Evolutionary conservation across 2,797 vertebrate species (phyloP).

Genomic region (Chaetodon trifasciatus): DNA sequence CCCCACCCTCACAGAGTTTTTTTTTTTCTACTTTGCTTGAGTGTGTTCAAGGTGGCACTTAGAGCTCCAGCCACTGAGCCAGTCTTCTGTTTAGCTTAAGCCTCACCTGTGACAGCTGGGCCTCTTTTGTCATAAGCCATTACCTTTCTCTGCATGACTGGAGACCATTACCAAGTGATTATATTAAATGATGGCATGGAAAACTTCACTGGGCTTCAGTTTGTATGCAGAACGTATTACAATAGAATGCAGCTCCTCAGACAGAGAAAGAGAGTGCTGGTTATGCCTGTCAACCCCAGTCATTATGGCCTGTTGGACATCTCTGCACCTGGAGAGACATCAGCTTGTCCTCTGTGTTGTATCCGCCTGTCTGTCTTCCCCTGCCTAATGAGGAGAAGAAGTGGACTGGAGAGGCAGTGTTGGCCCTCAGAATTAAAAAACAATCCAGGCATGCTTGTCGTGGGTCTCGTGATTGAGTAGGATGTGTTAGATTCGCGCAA

Average conservation of each 20-base stretch:
- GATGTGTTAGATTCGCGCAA: slow-evolving; percentile 69
- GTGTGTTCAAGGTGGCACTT: slow-evolving; percentile 43
- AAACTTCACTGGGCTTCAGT: slow-evolving; percentile 44
- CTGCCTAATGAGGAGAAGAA: slow-evolving; percentile 50
- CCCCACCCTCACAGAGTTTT: not conserved
- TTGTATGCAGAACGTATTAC: slow-evolving; percentile 43
- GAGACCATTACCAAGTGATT: slow-evolving; percentile 64
- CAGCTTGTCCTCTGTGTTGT: slow-evolving; percentile 63
- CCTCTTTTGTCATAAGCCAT: slow-evolving; percentile 46
- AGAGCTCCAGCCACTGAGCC: slow-evolving; percentile 14
- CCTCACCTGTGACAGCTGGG: slow-evolving; percentile 66
- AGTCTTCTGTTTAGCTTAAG: slow-evolving; percentile 47
- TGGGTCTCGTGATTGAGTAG: slow-evolving; percentile 60
- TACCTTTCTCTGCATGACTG: slow-evolving; percentile 60
- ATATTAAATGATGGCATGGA: slow-evolving; percentile 55
- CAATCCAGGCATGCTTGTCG: slow-evolving; percentile 35
- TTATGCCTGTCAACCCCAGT: slow-evolving; percentile 66
- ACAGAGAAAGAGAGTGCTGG: slow-evolving; percentile 40
- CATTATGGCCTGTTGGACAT: slow-evolving; percentile 56
- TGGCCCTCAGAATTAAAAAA: slow-evolving; percentile 52
- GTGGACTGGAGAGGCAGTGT: slow-evolving; percentile 27
- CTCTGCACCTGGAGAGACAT: slow-evolving; percentile 66
- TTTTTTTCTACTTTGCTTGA: slow-evolving; percentile 1
- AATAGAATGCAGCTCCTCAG: slow-evolving; percentile 42
- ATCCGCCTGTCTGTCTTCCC: slow-evolving; percentile 56